phyloP scores from a whole-genome alignment of 2,113 vertebrate species.

The Pseudopipra pipra region DNA sequence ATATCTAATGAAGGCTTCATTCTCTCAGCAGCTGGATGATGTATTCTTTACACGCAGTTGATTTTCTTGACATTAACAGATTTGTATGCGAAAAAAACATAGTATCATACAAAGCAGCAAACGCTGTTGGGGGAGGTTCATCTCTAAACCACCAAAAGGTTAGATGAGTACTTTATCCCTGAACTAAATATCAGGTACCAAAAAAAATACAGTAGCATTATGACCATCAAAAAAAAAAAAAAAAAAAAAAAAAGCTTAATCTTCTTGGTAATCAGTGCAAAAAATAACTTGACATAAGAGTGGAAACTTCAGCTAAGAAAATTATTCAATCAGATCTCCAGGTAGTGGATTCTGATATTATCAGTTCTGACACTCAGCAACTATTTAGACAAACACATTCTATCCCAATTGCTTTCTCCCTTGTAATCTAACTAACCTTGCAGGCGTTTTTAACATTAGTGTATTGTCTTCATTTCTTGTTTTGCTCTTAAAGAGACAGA shows the following conservation, averaged over 20 bases:
- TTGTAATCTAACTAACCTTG: constrained; percentile 20
- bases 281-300: neutral
- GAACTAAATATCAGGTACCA: neutral
- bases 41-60: neutral
- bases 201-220: neutral
- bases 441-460: neutral
- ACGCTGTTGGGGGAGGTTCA: neutral
- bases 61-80: constrained; percentile 22
- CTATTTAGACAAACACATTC: neutral
- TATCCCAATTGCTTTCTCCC: neutral
- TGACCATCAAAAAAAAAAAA: neutral
- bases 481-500: neutral
- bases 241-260: neutral
- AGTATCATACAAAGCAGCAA: neutral
- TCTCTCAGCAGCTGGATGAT: neutral
- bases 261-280: neutral
- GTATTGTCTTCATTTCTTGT: neutral
- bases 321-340: constrained; percentile 4
- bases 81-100: neutral
- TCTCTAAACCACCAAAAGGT: neutral
- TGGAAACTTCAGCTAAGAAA: constrained; percentile 11
- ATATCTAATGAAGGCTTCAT: constrained; percentile 41
- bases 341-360: constrained; percentile 5
- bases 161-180: neutral
- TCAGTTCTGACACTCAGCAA: neutral